Conservation (phyloP, 2,888 invertebrate species). For the Cremastobaeus sp. region DNA sequence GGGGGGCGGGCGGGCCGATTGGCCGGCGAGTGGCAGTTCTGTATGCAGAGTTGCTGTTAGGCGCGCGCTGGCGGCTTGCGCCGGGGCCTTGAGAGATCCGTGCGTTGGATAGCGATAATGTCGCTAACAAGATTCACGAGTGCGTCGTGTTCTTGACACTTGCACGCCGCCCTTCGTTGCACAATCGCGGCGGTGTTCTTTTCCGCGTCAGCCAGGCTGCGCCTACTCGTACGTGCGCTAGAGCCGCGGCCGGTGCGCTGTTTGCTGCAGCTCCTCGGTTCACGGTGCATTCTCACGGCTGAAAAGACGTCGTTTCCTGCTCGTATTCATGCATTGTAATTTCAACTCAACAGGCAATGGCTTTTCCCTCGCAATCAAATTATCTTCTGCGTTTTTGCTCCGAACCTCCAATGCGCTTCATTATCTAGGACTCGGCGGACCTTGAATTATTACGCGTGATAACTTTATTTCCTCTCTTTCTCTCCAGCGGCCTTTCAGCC, state of each 20-base stretch:
- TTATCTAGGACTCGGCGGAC: constrained; percentile 46
- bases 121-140: constrained; percentile 67
- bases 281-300: constrained; percentile 61
- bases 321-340: constrained; percentile 56
- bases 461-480: constrained; percentile 7
- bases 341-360: constrained; percentile 52
- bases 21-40: no score
- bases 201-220: constrained; percentile 38
- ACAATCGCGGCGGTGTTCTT: constrained; percentile 62
- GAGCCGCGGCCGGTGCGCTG: constrained; percentile 24
- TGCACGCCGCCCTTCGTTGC: constrained; percentile 65
- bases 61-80: constrained; percentile 22
- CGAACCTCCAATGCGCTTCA: constrained; percentile 42
- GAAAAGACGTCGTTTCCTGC: constrained; percentile 59
- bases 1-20: no score
- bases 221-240: constrained; percentile 23
- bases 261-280: constrained; percentile 45
- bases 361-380: constrained; percentile 53
- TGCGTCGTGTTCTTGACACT: constrained; percentile 68
- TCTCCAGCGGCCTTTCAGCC: no score
- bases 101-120: constrained; percentile 70
- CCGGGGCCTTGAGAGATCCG: constrained; percentile 66
- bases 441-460: constrained; percentile 48
- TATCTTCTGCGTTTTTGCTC: constrained; percentile 40
- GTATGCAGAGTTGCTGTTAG: constrained; percentile 27